phyloP scores from a whole-genome alignment of 2,113 vertebrate species.

The Macheiramphus alcinus region DNA sequence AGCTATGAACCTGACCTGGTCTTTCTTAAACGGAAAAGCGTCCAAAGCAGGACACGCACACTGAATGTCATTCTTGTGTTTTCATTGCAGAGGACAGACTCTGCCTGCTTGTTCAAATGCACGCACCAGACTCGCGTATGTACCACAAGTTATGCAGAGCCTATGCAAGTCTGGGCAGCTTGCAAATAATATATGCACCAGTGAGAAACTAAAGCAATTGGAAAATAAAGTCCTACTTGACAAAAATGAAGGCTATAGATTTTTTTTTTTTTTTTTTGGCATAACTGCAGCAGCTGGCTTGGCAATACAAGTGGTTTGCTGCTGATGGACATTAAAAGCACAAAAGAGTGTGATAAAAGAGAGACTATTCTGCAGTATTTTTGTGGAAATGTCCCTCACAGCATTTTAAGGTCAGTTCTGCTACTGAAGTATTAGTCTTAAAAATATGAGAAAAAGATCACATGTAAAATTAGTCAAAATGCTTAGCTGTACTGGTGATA shows the following conservation, averaged over 20 bases:
- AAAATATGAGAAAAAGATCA: background rate
- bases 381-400: background rate
- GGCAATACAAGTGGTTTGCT: background rate
- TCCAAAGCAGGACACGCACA: background rate
- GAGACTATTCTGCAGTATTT: background rate
- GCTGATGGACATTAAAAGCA: background rate
- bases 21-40: background rate
- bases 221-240: background rate
- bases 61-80: background rate
- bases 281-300: background rate
- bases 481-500: background rate
- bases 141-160: background rate
- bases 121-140: accelerated
- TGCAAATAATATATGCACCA: background rate
- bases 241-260: background rate
- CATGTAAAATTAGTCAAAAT: background rate
- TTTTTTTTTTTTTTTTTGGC: background rate
- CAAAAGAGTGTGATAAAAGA: background rate
- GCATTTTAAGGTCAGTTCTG: background rate
- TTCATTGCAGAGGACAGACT: background rate
- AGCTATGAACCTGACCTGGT: background rate
- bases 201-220: background rate
- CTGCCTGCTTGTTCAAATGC: background rate
- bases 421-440: background rate
- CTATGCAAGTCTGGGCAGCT: background rate